Evolutionary conservation across 2,797 vertebrate species (phyloP).

Genomic region (Monodelphis domestica): DNA sequence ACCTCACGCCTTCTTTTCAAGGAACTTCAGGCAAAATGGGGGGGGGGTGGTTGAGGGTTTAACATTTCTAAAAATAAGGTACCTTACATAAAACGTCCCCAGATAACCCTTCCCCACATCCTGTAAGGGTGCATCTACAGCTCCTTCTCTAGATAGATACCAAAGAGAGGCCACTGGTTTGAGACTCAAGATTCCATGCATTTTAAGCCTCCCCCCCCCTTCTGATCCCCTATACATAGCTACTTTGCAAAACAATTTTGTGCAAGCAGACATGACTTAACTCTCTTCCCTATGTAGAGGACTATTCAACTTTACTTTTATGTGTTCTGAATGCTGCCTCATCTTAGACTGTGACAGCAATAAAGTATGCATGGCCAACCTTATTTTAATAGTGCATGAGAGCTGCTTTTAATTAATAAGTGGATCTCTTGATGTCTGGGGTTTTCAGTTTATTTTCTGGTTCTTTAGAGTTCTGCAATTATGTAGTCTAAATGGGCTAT

Average conservation of each 20-base stretch:
- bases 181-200: slow-evolving; percentile 27
- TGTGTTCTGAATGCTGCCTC: slow-evolving; percentile 78
- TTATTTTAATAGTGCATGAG: slow-evolving; percentile 71
- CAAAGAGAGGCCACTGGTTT: slow-evolving; percentile 25
- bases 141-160: neutral
- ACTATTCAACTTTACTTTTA: slow-evolving; percentile 76
- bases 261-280: slow-evolving; percentile 79
- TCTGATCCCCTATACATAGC: slow-evolving; percentile 56
- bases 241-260: slow-evolving; percentile 75
- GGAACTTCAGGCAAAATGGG: neutral
- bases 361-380: slow-evolving; percentile 64
- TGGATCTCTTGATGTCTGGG: slow-evolving; percentile 69
- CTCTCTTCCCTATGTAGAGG: slow-evolving; percentile 67
- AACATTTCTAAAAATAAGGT: slow-evolving; percentile 47
- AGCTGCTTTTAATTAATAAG: slow-evolving; percentile 72
- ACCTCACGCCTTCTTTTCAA: neutral
- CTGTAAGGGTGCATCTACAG: neutral
- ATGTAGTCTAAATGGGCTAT: slow-evolving; percentile 68
- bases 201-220: slow-evolving; percentile 29
- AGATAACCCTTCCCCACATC: slow-evolving; percentile 7
- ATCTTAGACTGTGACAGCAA: slow-evolving; percentile 60
- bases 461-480: slow-evolving; percentile 78
- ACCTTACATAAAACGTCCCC: neutral
- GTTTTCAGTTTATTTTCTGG: slow-evolving; percentile 58
- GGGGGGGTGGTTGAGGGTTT: slow-evolving; percentile 2